Conservation (phyloP, 2,113 vertebrate genomes). For the Andinoacara biseriatus region DNA sequence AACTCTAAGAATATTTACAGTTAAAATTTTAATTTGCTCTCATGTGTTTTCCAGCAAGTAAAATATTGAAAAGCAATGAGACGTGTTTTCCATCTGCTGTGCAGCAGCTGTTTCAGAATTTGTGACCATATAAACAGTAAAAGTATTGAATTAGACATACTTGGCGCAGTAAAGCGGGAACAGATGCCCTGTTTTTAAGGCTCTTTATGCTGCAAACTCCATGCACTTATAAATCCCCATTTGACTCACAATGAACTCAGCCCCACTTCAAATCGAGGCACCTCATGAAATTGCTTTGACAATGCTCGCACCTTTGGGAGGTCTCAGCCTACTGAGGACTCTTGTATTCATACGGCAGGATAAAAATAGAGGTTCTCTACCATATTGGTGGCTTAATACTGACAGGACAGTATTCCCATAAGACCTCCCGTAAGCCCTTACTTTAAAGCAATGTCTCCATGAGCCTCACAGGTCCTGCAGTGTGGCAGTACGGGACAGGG, state of each 20-base stretch:
- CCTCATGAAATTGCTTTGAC: slow-evolving; percentile 28
- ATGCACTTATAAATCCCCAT: slow-evolving; percentile 18
- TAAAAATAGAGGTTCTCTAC: slow-evolving; percentile 25
- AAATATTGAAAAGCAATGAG: slow-evolving; percentile 32
- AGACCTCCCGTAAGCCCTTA: neutral
- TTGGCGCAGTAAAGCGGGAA: slow-evolving; percentile 11
- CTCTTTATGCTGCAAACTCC: slow-evolving; percentile 20
- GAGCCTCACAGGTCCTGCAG: neutral
- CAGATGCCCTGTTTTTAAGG: slow-evolving; percentile 27
- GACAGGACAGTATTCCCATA: slow-evolving; percentile 13
- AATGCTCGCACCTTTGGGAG: slow-evolving; percentile 15
- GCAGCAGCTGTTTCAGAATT: slow-evolving; percentile 35
- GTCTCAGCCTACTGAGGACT: slow-evolving; percentile 8
- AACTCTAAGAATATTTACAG: slow-evolving; percentile 12
- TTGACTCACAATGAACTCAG: slow-evolving; percentile 29
- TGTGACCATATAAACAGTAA: neutral
- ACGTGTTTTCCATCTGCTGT: slow-evolving; percentile 24
- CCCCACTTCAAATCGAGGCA: slow-evolving; percentile 5
- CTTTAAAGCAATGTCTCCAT: neutral
- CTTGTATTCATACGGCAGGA: slow-evolving; percentile 25
- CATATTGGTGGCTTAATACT: slow-evolving; percentile 19
- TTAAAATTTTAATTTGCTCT: slow-evolving; percentile 21
- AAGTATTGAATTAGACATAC: slow-evolving; percentile 25
- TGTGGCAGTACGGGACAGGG: neutral
- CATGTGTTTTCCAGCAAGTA: slow-evolving; percentile 15